Evolutionary conservation across 1,140 invertebrate species (phyloP), one percentile per base, ranked within the genome.

Genomic region (Mactra quadrangularis): DNA sequence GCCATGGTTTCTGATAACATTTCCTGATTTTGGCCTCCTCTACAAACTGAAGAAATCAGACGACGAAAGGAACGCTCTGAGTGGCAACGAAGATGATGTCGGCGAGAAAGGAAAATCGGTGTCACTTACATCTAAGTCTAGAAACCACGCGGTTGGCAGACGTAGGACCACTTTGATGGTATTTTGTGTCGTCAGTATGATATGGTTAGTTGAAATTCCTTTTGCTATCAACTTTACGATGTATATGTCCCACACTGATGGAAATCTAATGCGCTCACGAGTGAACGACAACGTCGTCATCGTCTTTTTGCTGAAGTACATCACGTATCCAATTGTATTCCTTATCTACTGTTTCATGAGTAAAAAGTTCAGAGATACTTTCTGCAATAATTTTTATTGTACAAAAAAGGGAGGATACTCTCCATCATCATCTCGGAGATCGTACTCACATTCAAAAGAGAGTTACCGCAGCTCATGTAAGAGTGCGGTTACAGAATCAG

Each of bases 321-420:
- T 78, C 0, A 68, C 59, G 6, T 78, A 78, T 33, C 76, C 76
- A 0, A 17, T 66, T 6, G 45, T 78, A 6, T 78, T 78, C 45
- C 15, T 78, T 2, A 55, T 78, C 22, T 78, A 68, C 25, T 78
- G 76, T 55, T 78, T 66, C 47, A 78, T 78, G 76, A 78, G 76
- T 62, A 45, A 66, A 29, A 68, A 45, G 11, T 78, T 78, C 33
- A 33, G 76, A 25, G 13, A 35, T 9, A 47, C 45, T 9, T 78
- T 78, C 45, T 15, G 7, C 1, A 47, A 70, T 0, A 68, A 38
- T 1, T 13, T 76, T 9, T 31, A 27, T 17, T 60, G 74, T 27
- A n/a, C 22, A 27, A 11, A 13, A 15, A 74, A 27, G 25, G 22
- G 41, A 9, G 53, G 13, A 13, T 33, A 64, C 6, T 64, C 60